These are phyloP conservation scores for Clunio marinus DNA, from an alignment of 2,888 invertebrate genomes.

Conservation along the genomic window DNA sequence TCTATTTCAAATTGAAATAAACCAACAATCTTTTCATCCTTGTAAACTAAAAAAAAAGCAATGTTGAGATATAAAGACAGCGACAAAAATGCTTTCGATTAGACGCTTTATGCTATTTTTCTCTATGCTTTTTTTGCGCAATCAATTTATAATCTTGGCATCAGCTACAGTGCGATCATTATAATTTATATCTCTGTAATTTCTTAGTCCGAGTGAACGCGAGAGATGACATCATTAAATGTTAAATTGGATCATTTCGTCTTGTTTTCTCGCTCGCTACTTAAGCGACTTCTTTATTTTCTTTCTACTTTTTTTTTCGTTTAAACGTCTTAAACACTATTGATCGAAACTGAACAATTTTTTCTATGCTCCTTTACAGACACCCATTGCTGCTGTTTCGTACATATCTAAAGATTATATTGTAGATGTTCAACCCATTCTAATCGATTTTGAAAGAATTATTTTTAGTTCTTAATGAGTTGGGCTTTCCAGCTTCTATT, in stretches of 20 bases:
- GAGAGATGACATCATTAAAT: constrained; percentile 5
- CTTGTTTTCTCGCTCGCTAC: neutral
- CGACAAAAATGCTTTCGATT: neutral
- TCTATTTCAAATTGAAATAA: neutral
- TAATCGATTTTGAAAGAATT: constrained; percentile 2
- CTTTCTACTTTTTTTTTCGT: neutral
- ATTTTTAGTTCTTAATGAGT: neutral
- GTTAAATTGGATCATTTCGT: constrained; percentile 16
- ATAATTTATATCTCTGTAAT: constrained; percentile 1
- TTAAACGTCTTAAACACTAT: neutral
- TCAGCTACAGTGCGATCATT: neutral
- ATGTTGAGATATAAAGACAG: neutral
- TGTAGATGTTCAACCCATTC: neutral
- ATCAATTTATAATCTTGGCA: neutral
- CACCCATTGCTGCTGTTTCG: too few relatives aligned
- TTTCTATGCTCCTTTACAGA: too few relatives aligned
- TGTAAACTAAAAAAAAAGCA: neutral
- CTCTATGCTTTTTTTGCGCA: constrained; percentile 3
- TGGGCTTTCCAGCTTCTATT: neutral
- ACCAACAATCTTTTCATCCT: neutral
- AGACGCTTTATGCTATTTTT: neutral
- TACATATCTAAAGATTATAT: too few relatives aligned
- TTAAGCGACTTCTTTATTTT: neutral
- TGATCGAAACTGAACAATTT: constrained; percentile 1
- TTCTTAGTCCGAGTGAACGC: neutral